Evolutionary conservation across 1,140 invertebrate genomes (phyloP).

Genomic region (Brachionus paranguensis): DNA sequence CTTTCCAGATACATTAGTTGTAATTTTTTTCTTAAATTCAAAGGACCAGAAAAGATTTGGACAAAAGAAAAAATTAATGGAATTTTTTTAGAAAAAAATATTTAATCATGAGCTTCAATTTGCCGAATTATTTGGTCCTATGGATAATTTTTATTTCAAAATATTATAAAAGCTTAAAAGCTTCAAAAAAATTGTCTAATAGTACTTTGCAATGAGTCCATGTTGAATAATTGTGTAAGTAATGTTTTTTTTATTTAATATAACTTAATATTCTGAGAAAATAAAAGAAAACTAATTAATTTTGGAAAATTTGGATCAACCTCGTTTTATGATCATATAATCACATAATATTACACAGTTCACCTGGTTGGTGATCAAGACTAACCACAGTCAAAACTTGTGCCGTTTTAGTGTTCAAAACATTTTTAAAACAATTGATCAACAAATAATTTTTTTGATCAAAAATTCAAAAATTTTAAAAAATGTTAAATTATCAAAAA

Average conservation of each 20-base stretch:
- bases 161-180: not conserved
- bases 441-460: too few relatives aligned
- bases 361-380: too few relatives aligned
- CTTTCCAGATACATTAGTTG: constrained; percentile 17
- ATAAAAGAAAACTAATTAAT: not conserved
- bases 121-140: too few relatives aligned
- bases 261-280: not conserved
- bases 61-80: not conserved
- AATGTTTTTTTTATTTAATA: not conserved
- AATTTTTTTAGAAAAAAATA: not conserved
- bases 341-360: too few relatives aligned
- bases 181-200: constrained; percentile 29
- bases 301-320: not conserved
- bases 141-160: not conserved
- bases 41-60: not conserved
- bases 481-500: too few relatives aligned
- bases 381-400: too few relatives aligned
- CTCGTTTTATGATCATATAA: too few relatives aligned
- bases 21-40: not conserved
- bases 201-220: not conserved
- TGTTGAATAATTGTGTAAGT: constrained; percentile 24
- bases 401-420: too few relatives aligned
- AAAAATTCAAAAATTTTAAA: too few relatives aligned
- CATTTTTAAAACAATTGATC: too few relatives aligned
- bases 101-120: too few relatives aligned